Evolutionary conservation across 2,113 vertebrate species (phyloP).

Genomic region (Noturus placidus): DNA sequence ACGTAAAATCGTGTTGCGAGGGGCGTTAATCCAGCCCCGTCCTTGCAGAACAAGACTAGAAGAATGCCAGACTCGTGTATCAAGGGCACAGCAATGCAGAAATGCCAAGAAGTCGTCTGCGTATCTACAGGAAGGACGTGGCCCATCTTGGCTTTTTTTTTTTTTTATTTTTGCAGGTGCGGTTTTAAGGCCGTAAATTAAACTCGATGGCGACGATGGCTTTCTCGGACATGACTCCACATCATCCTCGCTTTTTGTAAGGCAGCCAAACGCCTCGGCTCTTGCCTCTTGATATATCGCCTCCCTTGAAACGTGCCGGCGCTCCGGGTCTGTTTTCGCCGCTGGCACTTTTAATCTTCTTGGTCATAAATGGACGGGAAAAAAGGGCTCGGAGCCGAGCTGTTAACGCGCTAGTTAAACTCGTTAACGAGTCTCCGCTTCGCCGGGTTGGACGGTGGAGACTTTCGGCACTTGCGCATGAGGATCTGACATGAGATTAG

Average conservation of each 20-base stretch:
- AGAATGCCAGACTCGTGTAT: conserved; percentile 29
- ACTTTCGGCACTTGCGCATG: conserved; percentile 47
- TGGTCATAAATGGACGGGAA: conserved; percentile 60
- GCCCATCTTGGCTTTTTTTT: conserved; percentile 32
- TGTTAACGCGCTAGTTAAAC: conserved; percentile 65
- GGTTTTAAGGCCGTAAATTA: conserved; percentile 64
- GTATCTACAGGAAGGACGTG: conserved; percentile 26
- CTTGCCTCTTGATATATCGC: conserved; percentile 66
- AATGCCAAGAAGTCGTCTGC: conserved; percentile 23
- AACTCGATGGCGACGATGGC: conserved; percentile 56
- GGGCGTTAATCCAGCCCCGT: neutral
- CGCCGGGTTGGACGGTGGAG: conserved; percentile 55
- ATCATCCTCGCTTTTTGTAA: conserved; percentile 68
- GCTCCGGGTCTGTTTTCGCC: conserved; percentile 57
- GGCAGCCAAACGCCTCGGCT: conserved; percentile 65
- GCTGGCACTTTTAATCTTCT: conserved; percentile 67
- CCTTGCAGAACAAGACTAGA: conserved; percentile 16
- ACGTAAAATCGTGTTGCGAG: neutral
- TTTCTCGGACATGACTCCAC: conserved; percentile 68
- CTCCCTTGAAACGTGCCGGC: conserved; percentile 67
- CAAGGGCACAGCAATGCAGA: conserved; percentile 41
- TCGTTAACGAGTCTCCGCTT: conserved; percentile 62
- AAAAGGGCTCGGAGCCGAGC: conserved; percentile 58
- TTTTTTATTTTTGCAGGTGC: conserved; percentile 38
- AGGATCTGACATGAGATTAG: neutral